Evolutionary conservation across 2,797 vertebrate species (phyloP), one percentile per base, ranked within the genome.

Genomic region (Streptopelia turtur): DNA sequence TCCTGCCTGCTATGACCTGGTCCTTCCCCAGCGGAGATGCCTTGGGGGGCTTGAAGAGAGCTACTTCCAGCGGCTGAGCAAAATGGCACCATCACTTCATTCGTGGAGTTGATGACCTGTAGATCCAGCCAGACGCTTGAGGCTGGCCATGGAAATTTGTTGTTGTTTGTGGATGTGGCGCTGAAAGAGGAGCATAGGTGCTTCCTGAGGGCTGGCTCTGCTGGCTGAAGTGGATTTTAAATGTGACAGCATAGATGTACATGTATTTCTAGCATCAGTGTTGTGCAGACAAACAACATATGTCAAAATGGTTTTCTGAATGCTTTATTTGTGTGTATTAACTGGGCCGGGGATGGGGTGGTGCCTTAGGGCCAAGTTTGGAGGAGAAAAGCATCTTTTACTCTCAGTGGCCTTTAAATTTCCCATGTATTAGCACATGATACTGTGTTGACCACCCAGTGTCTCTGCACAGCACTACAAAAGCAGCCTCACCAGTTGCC

Each of bases 81-180:
- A 74, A 88, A 50, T 10, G 2, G 31, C 39, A 49, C 35, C 56
- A 7, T 49, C 0, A 0, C 33, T 86, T 75, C 57, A 24, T 35
- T 63, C 0, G 0, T n/a, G 57, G 31, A 63, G 47, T 39, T 71
- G 64, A 16, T 47, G 69, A 59, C 35, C 60, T 80, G 5, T 68
- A 80, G 87, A 61, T 77, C 55, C 56, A 87, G 10, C 22, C 47
- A 57, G 37, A 20, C 6, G 0, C 64, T 79, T 57, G 61, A 75
- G 24, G 24, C 55, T 45, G 72, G 27, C 7, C 0, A 0, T 52
- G 49, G 85, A 63, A 61, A 41, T 31, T 16, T 55, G 69, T 41
- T 0, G 0, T 55, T 0, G 0, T 66, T 27, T 16, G 70, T 0
- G 0, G 24, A 33, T 55, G 65, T 59, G 77, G 37, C 3, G 12